Base-by-base conservation (phyloP, 1,140 invertebrate genomes). In the Leptopilina boulardi region DNA sequence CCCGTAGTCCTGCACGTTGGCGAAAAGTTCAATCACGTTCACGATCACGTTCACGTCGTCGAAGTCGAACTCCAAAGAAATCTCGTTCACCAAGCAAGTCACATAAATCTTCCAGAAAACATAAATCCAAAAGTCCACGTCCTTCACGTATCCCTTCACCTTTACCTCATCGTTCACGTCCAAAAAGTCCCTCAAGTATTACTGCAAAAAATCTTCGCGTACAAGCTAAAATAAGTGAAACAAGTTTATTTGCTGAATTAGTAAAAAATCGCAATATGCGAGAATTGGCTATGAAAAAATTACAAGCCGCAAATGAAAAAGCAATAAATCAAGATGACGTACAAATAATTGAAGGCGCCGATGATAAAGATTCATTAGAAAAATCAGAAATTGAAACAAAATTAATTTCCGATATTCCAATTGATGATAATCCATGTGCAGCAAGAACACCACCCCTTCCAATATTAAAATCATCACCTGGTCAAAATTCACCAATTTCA, bases 201-300 rank as follows among this genome's bases (percentile, higher is more conserved):
- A 91, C 79, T 77, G 85, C 89, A 82, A 82, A 92, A 92, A 93
- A 93, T 84, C 92, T 93, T 13, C 91, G 93, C 51, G 82, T 84
- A 5, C 87, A 90, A 70, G 93, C 94, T 42, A 96, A 96, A 78
- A 96, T 97, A 78, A 95, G 93, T 73, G 95, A 96, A 80, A 97
- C 96, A 2, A 97, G 96, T 87, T 91, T 97, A 0, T 98, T 97
- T 87, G 96, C 96, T 1, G 96, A 97, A 88, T 91, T 98, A 18
- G 95, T 97, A 0, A 97, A 97, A 84, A 94, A 96, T 83, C 94
- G 94, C 77, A 95, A 96, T 77, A 96, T 96, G 91, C 91, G 95
- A 3, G 94, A 95, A 80, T 92, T 96, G 82, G 95, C 95, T 15
- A 89, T 93, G 23, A 94, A 95, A 84, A 93, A 93, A 82, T 84